A percentile compares a stretch with the other conserved stretches of the same genome.
phyloP scores from a whole-genome alignment of 2,888 invertebrate genomes.

The Ophion costatus region DNA sequence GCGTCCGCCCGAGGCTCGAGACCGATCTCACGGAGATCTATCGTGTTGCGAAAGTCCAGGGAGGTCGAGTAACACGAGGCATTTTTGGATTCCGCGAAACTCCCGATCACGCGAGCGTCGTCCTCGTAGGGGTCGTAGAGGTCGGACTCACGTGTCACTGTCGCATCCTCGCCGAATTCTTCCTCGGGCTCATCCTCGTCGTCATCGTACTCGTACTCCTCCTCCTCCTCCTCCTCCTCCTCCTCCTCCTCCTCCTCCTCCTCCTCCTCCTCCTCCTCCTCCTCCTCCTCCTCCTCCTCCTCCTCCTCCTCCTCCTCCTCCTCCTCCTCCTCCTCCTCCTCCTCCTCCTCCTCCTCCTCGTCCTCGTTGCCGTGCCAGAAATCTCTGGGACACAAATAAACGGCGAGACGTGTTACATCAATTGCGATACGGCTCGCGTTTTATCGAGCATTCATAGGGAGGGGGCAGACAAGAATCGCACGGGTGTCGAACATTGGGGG shows the following conservation, averaged over 20 bases:
- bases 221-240: conserved; percentile 78
- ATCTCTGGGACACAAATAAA: conserved; percentile 65
- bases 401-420: conserved; percentile 11
- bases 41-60: conserved; percentile 80
- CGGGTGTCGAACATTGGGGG: conserved; percentile 4
- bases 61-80: conserved; percentile 74
- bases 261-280: conserved; percentile 76
- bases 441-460: not conserved
- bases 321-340: conserved; percentile 78
- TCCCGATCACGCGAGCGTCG: conserved; percentile 60
- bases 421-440: not conserved
- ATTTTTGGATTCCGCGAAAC: conserved; percentile 78
- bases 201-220: conserved; percentile 76
- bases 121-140: conserved; percentile 74
- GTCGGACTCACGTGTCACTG: conserved; percentile 84
- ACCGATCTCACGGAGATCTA: conserved; percentile 81
- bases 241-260: conserved; percentile 72
- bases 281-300: conserved; percentile 77
- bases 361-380: conserved; percentile 68
- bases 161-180: conserved; percentile 74
- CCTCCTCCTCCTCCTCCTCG: conserved; percentile 73
- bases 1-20: conserved; percentile 77
- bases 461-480: not conserved
- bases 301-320: conserved; percentile 77
- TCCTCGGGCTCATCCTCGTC: conserved; percentile 79